A percentile compares a stretch with the other conserved stretches of the same genome.
These are phyloP conservation scores for Papilio xuthus DNA, from an alignment of 1,140 invertebrate genomes.

Conservation along the genomic window DNA sequence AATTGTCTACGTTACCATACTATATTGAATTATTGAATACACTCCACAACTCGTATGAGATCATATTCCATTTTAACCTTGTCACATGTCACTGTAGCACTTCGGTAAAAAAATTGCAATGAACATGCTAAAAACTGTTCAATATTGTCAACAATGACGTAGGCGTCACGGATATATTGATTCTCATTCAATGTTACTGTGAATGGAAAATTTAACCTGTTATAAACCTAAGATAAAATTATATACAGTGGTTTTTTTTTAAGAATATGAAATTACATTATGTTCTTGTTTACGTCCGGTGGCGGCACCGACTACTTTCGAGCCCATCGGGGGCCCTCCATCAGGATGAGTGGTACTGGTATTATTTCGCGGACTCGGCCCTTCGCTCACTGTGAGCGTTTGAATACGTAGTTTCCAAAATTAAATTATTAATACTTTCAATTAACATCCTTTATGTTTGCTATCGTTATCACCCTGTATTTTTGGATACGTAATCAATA, in stretches of 20 bases:
- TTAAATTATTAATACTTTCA: not conserved
- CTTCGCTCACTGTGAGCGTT: too few species aligned
- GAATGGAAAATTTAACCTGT: not conserved
- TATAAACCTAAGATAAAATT: too few species aligned
- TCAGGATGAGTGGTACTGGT: too few species aligned
- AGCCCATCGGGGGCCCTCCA: too few species aligned
- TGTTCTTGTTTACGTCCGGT: too few species aligned
- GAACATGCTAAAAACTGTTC: slow-evolving; percentile 17
- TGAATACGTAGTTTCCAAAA: too few species aligned
- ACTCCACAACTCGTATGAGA: slow-evolving; percentile 12
- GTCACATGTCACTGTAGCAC: slow-evolving; percentile 7
- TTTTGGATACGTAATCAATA: not conserved
- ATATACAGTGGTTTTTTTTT: too few species aligned
- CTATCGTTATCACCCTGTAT: not conserved
- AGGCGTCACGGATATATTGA: slow-evolving; percentile 14
- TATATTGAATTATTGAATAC: not conserved
- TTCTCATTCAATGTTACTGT: not conserved
- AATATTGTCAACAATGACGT: slow-evolving; percentile 17
- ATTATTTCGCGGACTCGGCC: too few species aligned
- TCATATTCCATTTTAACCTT: slow-evolving; percentile 11
- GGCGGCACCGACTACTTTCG: too few species aligned
- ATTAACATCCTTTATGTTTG: not conserved
- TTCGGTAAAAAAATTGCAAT: slow-evolving; percentile 14
- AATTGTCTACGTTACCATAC: not conserved
- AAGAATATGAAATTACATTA: too few species aligned